Conservation (phyloP, 2,113 vertebrate species). For the Sander vitreus region DNA sequence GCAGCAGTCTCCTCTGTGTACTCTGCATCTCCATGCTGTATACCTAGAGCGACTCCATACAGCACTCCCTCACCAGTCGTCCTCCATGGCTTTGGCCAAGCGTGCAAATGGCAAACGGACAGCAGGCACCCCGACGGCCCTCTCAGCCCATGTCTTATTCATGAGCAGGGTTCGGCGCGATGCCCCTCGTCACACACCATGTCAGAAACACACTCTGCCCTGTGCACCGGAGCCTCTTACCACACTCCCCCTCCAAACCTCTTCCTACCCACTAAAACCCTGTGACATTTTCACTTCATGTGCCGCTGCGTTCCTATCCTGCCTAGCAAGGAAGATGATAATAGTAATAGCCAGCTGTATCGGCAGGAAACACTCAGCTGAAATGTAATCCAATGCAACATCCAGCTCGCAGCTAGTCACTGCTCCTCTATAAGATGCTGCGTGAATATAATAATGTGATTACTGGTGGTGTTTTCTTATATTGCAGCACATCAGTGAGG, state of each 20-base stretch:
- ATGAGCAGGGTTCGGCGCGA: conserved; percentile 73
- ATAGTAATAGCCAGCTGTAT: conserved; percentile 66
- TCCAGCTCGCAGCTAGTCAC: conserved; percentile 39
- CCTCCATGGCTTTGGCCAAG: conserved; percentile 77
- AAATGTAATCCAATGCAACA: conserved; percentile 68
- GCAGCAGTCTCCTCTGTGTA: conserved; percentile 51
- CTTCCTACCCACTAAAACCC: conserved; percentile 59
- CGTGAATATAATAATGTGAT: conserved; percentile 68
- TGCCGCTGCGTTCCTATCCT: conserved; percentile 51
- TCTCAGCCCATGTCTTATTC: conserved; percentile 82
- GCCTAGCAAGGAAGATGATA: conserved; percentile 65
- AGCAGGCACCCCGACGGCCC: conserved; percentile 63
- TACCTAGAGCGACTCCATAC: conserved; percentile 61
- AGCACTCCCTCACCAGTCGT: conserved; percentile 65
- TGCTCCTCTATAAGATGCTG: conserved; percentile 42
- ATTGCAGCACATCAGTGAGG: conserved; percentile 44
- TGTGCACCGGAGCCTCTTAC: conserved; percentile 53
- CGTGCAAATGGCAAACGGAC: conserved; percentile 84
- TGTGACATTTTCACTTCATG: conserved; percentile 78
- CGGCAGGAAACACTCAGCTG: conserved; percentile 55
- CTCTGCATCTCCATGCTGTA: conserved; percentile 41
- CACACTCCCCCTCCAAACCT: conserved; percentile 46
- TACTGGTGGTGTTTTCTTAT: conserved; percentile 58
- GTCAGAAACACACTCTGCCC: conserved; percentile 73
- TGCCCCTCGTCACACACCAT: conserved; percentile 75